Evolutionary conservation across 2,888 invertebrate genomes (phyloP).

Genomic region (Cheilosia soror): DNA sequence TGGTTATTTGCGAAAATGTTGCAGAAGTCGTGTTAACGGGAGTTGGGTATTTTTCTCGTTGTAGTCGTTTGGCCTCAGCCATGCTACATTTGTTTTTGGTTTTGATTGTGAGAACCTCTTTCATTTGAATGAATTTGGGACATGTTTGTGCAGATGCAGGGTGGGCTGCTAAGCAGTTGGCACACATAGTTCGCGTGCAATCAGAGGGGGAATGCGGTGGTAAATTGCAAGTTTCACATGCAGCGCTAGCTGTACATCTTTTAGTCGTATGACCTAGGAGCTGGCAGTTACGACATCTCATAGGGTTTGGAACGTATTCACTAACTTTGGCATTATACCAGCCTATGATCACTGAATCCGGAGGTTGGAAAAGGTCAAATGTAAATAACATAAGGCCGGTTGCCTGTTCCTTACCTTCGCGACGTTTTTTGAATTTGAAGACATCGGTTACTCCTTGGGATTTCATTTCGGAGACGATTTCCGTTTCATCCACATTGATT

Average conservation of each 20-base stretch:
- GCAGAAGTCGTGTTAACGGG: too few species aligned
- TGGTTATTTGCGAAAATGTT: too few species aligned
- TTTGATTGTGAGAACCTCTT: background rate
- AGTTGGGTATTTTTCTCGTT: too few species aligned
- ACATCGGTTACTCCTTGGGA: background rate
- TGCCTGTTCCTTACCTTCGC: background rate
- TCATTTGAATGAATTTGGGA: background rate
- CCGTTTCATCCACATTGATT: background rate
- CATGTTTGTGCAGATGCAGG: background rate
- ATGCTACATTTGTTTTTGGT: background rate
- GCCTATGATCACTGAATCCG: conserved; percentile 1
- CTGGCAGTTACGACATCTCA: conserved; percentile 8
- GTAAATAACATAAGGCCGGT: conserved; percentile 15
- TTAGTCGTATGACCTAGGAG: conserved; percentile 1
- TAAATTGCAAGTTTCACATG: background rate
- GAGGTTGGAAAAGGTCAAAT: conserved; percentile 6
- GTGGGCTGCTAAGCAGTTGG: background rate
- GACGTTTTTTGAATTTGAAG: background rate
- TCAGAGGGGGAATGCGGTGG: background rate
- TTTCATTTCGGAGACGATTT: conserved; percentile 16
- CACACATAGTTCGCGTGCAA: conserved; percentile 1
- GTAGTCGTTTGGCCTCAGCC: background rate
- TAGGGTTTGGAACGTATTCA: conserved; percentile 20
- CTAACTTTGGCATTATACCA: conserved; percentile 22
- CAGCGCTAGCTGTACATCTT: background rate